phyloP scores from a whole-genome alignment of 2,113 vertebrate genomes.

The Fukomys damarensis region DNA sequence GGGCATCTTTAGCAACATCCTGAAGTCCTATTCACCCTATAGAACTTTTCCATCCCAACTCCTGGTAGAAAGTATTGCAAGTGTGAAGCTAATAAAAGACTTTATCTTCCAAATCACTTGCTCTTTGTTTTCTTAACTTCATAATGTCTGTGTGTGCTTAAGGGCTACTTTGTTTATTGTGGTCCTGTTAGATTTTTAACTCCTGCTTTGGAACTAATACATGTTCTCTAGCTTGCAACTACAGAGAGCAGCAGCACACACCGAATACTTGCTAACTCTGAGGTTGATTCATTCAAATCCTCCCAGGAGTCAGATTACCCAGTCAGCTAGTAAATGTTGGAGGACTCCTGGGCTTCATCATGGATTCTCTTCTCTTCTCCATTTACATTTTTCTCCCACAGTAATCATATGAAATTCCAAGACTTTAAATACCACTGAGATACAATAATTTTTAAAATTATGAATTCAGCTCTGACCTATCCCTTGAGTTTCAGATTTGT shows the following conservation, averaged over 20 bases:
- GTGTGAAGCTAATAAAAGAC: not conserved
- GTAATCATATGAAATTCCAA: slow-evolving; percentile 26
- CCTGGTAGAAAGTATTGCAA: not conserved
- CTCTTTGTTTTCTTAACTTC: slow-evolving; percentile 4
- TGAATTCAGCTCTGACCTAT: not conserved
- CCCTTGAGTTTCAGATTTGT: slow-evolving; percentile 3
- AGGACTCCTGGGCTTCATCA: not conserved
- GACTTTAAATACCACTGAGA: slow-evolving; percentile 31
- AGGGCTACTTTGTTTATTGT: not conserved
- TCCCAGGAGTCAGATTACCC: slow-evolving; percentile 6
- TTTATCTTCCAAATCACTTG: not conserved
- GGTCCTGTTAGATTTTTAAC: not conserved
- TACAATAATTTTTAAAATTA: slow-evolving; percentile 25
- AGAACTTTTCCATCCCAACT: not conserved
- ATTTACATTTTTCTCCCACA: slow-evolving; percentile 30
- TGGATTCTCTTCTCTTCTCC: slow-evolving; percentile 12
- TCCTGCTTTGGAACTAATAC: not conserved
- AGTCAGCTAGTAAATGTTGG: not conserved
- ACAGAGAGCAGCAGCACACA: not conserved
- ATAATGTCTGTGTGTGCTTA: not conserved
- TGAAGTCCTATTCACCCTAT: not conserved
- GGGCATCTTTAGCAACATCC: not conserved
- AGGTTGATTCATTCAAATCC: not conserved
- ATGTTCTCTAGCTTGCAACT: not conserved
- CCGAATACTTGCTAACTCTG: not conserved